Evolutionary conservation across 2,113 vertebrate genomes (phyloP), one percentile per base, ranked within the genome.

Genomic region (Hippocampus comes): DNA sequence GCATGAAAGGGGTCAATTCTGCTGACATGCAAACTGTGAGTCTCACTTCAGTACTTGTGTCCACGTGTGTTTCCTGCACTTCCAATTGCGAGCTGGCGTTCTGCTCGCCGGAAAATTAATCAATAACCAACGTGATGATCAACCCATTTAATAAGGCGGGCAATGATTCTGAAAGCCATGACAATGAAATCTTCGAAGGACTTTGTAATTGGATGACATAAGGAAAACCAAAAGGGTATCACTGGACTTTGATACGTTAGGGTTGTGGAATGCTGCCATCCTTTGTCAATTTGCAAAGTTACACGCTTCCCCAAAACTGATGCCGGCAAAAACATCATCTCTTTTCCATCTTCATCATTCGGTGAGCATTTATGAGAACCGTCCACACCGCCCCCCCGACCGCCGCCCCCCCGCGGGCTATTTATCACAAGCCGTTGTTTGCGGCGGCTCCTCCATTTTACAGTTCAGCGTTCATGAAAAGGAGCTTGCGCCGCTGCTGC

Each of bases 401-500:
- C 79, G 74, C 75, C 73, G 79, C 84, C 78, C 81, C 82, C 82
- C 89, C 87, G 9, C 4, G 15, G 17, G 5, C 48, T 21, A 56
- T 56, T 56, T 23, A 56, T 56, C 53, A 56, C 53, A 9, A n/a
- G 53, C 53, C 21, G 53, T 56, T 56, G 20, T 56, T 56, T 56
- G 53, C 9, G 6, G 53, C 21, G 53, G 8, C 8, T 10, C 21
- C 53, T 56, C 53, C 82, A 87, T 90, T 91, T 91, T 90, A 91
- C 92, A 91, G 86, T 88, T 88, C 85, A 90, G 80, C 88, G 88
- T 92, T 87, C 87, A 89, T 88, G 87, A 91, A 90, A 91, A 89
- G 83, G 78, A 65, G 85, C 72, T 70, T 86, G 79, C 75, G 76
- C 72, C 81, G 77, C 63, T 76, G 69, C 78, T 75, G 59, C 59